Conservation (phyloP, 2,888 invertebrate genomes). For the Coenonympha glycerion region DNA sequence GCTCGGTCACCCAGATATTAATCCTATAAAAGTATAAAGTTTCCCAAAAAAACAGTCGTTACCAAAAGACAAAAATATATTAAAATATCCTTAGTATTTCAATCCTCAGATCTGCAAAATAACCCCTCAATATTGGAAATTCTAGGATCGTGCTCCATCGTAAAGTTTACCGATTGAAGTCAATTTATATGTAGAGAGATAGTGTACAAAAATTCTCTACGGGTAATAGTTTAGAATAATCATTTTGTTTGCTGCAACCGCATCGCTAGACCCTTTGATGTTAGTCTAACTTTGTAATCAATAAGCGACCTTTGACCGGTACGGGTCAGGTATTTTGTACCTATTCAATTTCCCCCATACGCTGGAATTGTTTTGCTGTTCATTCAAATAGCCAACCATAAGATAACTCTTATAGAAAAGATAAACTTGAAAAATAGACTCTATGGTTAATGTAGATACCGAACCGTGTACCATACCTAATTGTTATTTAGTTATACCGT, state of each 20-base stretch:
- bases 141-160: neutral
- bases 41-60: no score
- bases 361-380: neutral
- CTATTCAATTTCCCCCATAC: neutral
- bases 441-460: no score
- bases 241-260: neutral
- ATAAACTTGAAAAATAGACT: no score
- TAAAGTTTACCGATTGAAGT: neutral
- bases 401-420: no score
- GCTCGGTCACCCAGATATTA: no score
- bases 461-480: no score
- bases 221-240: neutral
- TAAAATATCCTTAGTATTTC: slow-evolving; percentile 6
- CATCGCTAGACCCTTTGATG: neutral
- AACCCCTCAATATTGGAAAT: neutral
- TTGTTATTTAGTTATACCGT: no score
- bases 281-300: neutral
- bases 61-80: no score
- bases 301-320: neutral
- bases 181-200: no score
- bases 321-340: neutral
- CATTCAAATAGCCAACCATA: neutral
- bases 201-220: neutral
- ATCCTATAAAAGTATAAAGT: no score
- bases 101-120: neutral